These are phyloP conservation scores for Cryptomyrus ogoouensis DNA, from an alignment of 2,113 vertebrate genomes.

Conservation along the genomic window DNA sequence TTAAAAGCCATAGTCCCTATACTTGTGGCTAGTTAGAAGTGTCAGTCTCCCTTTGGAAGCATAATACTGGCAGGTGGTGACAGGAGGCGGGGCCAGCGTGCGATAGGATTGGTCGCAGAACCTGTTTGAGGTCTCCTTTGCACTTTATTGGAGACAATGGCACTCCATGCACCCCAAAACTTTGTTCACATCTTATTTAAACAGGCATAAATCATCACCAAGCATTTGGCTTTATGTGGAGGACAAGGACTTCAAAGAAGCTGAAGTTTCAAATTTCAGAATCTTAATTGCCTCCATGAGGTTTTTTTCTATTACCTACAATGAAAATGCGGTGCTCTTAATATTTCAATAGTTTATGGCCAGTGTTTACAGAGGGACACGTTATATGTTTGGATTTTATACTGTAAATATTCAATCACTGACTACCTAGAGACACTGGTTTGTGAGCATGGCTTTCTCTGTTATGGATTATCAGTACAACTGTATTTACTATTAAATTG, in stretches of 20 bases:
- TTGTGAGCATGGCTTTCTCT: too few relatives aligned
- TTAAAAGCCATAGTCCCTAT: neutral
- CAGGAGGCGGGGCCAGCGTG: neutral
- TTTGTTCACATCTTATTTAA: neutral
- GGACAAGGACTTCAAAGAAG: neutral
- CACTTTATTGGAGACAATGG: neutral
- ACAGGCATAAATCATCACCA: neutral
- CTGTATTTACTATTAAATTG: neutral
- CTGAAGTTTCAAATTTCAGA: neutral
- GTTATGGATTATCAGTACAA: too few relatives aligned
- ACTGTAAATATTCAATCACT: neutral
- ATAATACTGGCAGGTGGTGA: neutral
- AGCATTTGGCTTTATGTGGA: neutral
- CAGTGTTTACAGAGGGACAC: neutral
- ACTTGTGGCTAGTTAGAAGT: neutral
- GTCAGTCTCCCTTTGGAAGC: neutral
- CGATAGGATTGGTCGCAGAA: neutral
- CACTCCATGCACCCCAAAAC: neutral
- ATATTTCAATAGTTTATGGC: neutral
- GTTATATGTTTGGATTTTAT: neutral
- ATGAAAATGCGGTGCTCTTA: neutral
- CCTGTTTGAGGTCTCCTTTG: neutral
- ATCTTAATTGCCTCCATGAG: neutral
- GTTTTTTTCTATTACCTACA: neutral
- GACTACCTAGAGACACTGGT: neutral